Percentiles rank a stretch among this genome's conserved stretches.
phyloP scores from a whole-genome alignment of 2,797 vertebrate species.

The Sebastes matsubarae region DNA sequence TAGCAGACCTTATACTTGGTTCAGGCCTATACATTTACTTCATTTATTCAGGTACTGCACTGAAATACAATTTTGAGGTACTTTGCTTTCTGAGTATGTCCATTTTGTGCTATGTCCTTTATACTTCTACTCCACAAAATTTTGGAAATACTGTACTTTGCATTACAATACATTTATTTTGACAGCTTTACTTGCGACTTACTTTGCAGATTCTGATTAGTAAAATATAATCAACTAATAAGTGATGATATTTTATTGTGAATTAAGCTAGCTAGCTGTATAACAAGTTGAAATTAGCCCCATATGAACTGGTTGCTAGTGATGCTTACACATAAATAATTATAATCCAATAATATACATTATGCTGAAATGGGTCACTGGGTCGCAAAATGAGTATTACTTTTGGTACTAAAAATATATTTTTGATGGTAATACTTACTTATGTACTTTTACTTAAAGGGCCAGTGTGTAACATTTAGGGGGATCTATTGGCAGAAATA shows the following conservation, averaged over 20 bases:
- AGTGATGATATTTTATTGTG: too few species aligned
- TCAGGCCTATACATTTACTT: not conserved
- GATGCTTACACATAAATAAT: too few species aligned
- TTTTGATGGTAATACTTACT: not conserved
- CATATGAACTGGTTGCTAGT: too few species aligned
- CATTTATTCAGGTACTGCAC: not conserved
- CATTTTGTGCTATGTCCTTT: not conserved
- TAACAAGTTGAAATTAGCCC: too few species aligned
- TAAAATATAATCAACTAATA: too few species aligned
- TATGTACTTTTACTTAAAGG: not conserved
- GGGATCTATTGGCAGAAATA: too few species aligned
- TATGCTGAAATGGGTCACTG: not conserved
- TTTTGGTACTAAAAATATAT: not conserved
- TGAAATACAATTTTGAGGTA: too few species aligned
- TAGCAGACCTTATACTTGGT: not conserved
- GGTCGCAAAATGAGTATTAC: not conserved
- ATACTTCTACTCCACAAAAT: not conserved
- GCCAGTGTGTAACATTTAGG: too few species aligned
- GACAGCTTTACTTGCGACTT: not conserved
- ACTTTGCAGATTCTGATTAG: not conserved
- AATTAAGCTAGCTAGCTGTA: too few species aligned
- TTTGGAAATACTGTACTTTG: not conserved
- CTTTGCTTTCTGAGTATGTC: not conserved
- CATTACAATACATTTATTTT: rapidly evolving
- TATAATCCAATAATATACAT: not conserved